These are phyloP conservation scores for Lasiurus borealis DNA, from an alignment of 2,113 vertebrate species.

Conservation along the genomic window DNA sequence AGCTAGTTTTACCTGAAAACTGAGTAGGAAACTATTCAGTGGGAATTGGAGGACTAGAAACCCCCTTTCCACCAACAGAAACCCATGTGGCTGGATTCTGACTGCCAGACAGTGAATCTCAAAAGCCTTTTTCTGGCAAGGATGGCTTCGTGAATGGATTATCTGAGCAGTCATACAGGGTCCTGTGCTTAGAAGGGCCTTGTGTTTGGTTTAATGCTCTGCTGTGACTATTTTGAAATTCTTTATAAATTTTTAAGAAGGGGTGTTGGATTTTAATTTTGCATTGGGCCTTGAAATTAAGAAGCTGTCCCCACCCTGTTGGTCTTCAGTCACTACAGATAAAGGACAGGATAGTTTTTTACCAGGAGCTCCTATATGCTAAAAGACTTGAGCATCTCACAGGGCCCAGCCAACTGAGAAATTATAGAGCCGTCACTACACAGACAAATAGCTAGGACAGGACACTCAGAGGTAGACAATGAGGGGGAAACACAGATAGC, in stretches of 20 bases:
- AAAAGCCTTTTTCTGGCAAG: not conserved
- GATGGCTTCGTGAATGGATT: not conserved
- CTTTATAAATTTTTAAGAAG: conserved; percentile 34
- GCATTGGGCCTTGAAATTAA: not conserved
- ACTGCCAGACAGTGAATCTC: not conserved
- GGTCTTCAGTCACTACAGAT: not conserved
- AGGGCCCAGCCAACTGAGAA: not conserved
- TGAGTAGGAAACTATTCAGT: not conserved
- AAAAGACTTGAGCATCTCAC: not conserved
- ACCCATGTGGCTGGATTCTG: not conserved
- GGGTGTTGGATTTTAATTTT: not conserved
- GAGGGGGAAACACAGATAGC: not conserved
- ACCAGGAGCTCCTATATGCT: not conserved
- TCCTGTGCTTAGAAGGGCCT: not conserved
- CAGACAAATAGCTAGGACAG: not conserved
- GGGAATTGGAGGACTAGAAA: not conserved
- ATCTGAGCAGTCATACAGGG: not conserved
- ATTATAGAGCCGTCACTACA: not conserved
- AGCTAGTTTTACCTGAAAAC: not conserved
- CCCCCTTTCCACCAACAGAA: not conserved
- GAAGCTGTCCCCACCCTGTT: not conserved
- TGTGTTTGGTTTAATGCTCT: not conserved
- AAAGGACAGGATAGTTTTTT: not conserved
- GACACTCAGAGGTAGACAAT: not conserved
- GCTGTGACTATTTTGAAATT: not conserved